Base-by-base conservation (phyloP, 2,797 vertebrate species). In the Enteromius fasciolatus region DNA sequence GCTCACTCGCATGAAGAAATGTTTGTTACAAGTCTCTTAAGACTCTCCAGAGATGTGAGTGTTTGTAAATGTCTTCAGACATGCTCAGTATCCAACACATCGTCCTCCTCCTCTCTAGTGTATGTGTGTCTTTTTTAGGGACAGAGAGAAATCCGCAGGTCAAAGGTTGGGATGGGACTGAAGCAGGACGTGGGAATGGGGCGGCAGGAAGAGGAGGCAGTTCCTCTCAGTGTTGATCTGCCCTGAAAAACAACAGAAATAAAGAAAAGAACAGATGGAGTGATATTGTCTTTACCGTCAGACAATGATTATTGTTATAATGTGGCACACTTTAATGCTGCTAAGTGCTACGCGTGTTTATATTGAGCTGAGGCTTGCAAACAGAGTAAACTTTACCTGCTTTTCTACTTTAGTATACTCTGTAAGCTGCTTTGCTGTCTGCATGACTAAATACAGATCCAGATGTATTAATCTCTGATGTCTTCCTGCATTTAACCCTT, bases 131-230 rank as follows among this genome's bases (percentile, higher is more conserved):
- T 63, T 3, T 63, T 66, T 67, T n/a, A 67, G 64, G 20, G 36
- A 14, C n/a, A 12, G 44, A 20, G 15, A 50, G 44, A 28, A 25
- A 2, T 48, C 7, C 6, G 61, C 33, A 50, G 76, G 76, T 78
- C 61, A 66, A 8, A 78, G 76, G 76, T 78, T 44, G 36, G 4
- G 61, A n/a, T 15, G 25, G 50, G 50, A 54, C 50, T n/a, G 41
- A 78, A 67, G 8, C 77, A 78, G 77, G 63, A 67, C 31, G 64
- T 78, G 63, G 64, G 77, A 78, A 78, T 28, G n/a, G 10, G 28
- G 44, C 28, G 11, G 33, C 76, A 67, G 63, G 77, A 78, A 78
- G 59, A 18, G 57, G 39, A 46, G 23, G 57, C 17, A 46, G 74
- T 76, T 76, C 74, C 74, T 76, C 74, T 6, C 9, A 3, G 23